A percentile compares a stretch with the other conserved stretches of the same genome.
These are phyloP conservation scores for Drosophila bunnanda DNA, from an alignment of 2,888 invertebrate species.

Conservation along the genomic window DNA sequence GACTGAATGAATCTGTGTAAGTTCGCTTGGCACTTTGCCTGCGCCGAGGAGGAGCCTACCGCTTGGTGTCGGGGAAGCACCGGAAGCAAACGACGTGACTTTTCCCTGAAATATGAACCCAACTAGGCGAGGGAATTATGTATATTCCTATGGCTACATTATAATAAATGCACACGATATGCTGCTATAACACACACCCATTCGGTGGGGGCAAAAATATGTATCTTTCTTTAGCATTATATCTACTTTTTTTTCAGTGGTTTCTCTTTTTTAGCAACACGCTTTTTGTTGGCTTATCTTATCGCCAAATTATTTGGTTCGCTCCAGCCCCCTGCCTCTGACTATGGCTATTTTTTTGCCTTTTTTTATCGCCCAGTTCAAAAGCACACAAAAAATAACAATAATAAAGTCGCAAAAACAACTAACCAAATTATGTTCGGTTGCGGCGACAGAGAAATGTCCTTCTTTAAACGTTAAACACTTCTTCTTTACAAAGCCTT, in stretches of 20 bases:
- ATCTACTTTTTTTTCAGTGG: constrained; percentile 16
- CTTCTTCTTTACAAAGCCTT: too few species aligned
- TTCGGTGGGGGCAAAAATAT: constrained; percentile 32
- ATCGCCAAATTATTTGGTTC: constrained; percentile 57
- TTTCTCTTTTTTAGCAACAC: constrained; percentile 23
- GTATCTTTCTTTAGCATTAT: constrained; percentile 29
- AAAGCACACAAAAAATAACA: constrained; percentile 62
- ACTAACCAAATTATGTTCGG: constrained; percentile 17
- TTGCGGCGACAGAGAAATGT: constrained; percentile 12
- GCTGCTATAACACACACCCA: constrained; percentile 19
- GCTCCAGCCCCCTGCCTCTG: constrained; percentile 3
- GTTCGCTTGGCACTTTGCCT: constrained; percentile 76
- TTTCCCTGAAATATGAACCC: constrained; percentile 70
- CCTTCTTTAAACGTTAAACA: not conserved
- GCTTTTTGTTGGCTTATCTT: constrained; percentile 59
- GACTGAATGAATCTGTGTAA: constrained; percentile 74
- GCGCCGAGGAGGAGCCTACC: constrained; percentile 29
- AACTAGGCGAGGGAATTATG: constrained; percentile 55
- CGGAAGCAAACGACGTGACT: constrained; percentile 84
- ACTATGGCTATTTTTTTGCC: constrained; percentile 10
- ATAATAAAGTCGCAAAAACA: constrained; percentile 49
- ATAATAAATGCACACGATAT: constrained; percentile 38
- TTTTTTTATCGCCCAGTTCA: constrained; percentile 70
- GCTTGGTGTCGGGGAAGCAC: constrained; percentile 53
- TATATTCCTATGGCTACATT: constrained; percentile 36